Conservation (phyloP, 2,797 vertebrate genomes). For the Cynodonichthys magdalenae region DNA sequence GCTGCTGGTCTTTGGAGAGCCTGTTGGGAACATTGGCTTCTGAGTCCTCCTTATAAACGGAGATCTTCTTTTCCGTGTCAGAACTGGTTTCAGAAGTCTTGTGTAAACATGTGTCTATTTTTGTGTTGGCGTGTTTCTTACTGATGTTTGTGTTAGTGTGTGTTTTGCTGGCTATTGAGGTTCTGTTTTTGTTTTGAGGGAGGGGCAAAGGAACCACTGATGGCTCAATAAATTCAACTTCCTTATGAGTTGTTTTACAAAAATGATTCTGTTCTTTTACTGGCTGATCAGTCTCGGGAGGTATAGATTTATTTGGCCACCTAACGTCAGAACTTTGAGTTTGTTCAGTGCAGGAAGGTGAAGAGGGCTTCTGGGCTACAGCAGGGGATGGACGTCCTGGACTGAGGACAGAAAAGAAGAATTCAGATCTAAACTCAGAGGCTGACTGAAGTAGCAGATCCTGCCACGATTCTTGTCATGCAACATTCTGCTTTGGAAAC, state of each 20-base stretch:
- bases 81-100: slow-evolving; percentile 16
- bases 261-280: slow-evolving; percentile 24
- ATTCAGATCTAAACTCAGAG: slow-evolving; percentile 50
- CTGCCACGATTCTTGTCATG: slow-evolving; percentile 29
- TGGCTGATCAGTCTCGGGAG: slow-evolving; percentile 4
- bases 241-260: slow-evolving; percentile 20
- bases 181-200: slow-evolving; percentile 22
- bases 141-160: not conserved
- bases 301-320: slow-evolving; percentile 33
- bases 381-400: slow-evolving; percentile 18
- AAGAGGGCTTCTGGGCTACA: slow-evolving; percentile 36
- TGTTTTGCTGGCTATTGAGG: not conserved
- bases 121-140: not conserved
- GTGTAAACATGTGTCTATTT: slow-evolving; percentile 2
- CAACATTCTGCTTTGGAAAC: slow-evolving; percentile 15
- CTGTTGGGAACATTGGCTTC: not conserved
- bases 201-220: slow-evolving; percentile 67
- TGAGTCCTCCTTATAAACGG: slow-evolving; percentile 2
- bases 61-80: not conserved
- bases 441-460: slow-evolving; percentile 13
- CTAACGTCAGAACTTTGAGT: slow-evolving; percentile 16
- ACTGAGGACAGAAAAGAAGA: slow-evolving; percentile 69
- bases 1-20: slow-evolving; percentile 47
- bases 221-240: slow-evolving; percentile 38
- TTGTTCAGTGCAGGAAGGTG: slow-evolving; percentile 29